These are phyloP conservation scores for Drosophila nikananu DNA, from an alignment of 1,140 invertebrate genomes.

Conservation along the genomic window DNA sequence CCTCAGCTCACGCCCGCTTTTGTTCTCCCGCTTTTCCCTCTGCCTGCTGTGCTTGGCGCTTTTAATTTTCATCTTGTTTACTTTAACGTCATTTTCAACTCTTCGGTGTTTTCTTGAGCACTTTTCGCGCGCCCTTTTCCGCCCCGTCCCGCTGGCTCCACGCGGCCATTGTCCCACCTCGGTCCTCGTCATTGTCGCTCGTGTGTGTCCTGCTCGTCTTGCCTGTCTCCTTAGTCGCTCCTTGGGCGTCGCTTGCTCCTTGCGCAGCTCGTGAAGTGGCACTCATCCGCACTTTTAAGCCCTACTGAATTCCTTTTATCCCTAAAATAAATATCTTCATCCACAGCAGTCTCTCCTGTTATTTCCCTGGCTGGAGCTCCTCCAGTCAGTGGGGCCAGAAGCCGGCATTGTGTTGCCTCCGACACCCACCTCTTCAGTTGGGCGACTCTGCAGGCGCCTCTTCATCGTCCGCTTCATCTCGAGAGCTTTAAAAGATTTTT, in stretches of 20 bases:
- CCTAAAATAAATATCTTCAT: conserved; percentile 85
- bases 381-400: conserved; percentile 48
- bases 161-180: conserved; percentile 35
- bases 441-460: conserved; percentile 38
- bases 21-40: conserved; percentile 24
- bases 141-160: conserved; percentile 9
- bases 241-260: conserved; percentile 54
- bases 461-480: conserved; percentile 72
- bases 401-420: conserved; percentile 59
- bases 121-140: conserved; percentile 70
- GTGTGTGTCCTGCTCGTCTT: conserved; percentile 64
- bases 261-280: conserved; percentile 79
- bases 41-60: conserved; percentile 43
- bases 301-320: conserved; percentile 85
- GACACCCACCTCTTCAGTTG: conserved; percentile 21
- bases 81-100: conserved; percentile 84
- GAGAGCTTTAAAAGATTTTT: conserved; percentile 78
- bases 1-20: conserved; percentile 7
- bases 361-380: conserved; percentile 44
- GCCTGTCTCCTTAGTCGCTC: conserved; percentile 36
- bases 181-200: conserved; percentile 59
- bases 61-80: conserved; percentile 85
- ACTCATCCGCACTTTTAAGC: conserved; percentile 84
- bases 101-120: conserved; percentile 82
- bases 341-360: conserved; percentile 54